Evolutionary conservation across 2,113 vertebrate genomes (phyloP).

Genomic region (Entosphenus tridentatus): DNA sequence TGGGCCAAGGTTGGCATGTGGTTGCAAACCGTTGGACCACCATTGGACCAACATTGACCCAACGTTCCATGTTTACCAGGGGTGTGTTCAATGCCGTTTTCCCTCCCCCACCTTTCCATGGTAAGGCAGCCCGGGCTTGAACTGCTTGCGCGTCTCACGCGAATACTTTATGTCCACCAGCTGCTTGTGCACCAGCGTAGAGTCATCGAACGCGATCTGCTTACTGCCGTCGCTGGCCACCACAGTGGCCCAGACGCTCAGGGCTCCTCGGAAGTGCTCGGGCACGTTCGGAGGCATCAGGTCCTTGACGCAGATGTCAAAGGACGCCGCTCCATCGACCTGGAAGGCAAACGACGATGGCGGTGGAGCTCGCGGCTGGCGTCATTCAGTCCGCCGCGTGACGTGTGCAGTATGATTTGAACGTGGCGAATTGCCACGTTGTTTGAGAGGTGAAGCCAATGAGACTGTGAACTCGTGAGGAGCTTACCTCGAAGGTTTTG

Average conservation of each 20-base stretch:
- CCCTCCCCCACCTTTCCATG: conserved; percentile 41
- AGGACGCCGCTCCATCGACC: conserved; percentile 48
- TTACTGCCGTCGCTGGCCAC: conserved; percentile 42
- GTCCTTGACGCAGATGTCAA: conserved; percentile 57
- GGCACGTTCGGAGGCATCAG: conserved; percentile 66
- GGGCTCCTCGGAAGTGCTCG: conserved; percentile 55
- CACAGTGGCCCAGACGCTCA: conserved; percentile 60
- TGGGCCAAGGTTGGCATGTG: too few species aligned
- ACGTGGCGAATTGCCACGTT: too few species aligned
- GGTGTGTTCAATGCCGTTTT: too few species aligned
- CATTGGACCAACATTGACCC: too few species aligned
- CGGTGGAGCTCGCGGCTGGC: neutral
- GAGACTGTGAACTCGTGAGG: too few species aligned
- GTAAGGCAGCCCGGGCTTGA: conserved; percentile 68
- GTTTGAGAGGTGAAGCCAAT: too few species aligned
- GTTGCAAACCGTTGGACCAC: too few species aligned
- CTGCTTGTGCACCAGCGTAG: conserved; percentile 58
- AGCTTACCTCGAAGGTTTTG: conserved; percentile 47
- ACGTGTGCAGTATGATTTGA: too few species aligned
- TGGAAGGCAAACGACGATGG: conserved; percentile 12
- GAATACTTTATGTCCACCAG: conserved; percentile 69
- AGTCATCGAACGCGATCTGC: conserved; percentile 59
- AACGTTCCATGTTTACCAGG: too few species aligned
- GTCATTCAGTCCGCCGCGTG: too few species aligned
- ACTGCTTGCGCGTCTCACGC: conserved; percentile 64